phyloP scores from a whole-genome alignment of 1,140 invertebrate species.

The Bombyx mandarina region DNA sequence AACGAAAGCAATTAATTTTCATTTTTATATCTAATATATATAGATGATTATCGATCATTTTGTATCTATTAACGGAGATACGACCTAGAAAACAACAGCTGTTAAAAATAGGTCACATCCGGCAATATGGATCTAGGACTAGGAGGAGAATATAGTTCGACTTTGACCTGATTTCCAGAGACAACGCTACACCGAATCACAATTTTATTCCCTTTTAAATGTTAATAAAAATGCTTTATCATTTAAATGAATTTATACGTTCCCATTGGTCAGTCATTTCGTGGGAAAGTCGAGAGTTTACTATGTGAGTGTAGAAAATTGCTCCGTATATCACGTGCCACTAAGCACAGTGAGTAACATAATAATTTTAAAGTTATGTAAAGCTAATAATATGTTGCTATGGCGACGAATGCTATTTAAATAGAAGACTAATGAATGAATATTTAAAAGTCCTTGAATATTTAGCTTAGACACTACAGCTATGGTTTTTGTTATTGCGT shows the following conservation, averaged over 20 bases:
- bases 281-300: conserved; percentile 48
- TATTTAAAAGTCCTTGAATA: too few relatives aligned
- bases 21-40: too few relatives aligned
- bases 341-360: conserved; percentile 35
- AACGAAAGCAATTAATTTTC: too few relatives aligned
- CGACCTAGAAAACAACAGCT: neutral
- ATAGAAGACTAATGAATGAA: conserved; percentile 24
- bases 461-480: too few relatives aligned
- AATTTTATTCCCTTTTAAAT: neutral
- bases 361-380: conserved; percentile 56
- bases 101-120: conserved; percentile 4
- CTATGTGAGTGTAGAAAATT: conserved; percentile 14
- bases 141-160: conserved; percentile 11
- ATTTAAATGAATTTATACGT: conserved; percentile 31
- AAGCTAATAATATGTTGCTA: conserved; percentile 58
- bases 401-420: conserved; percentile 61
- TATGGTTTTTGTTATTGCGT: too few relatives aligned
- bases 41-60: too few relatives aligned
- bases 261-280: conserved; percentile 32
- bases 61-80: too few relatives aligned
- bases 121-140: neutral
- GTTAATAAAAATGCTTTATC: conserved; percentile 40
- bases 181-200: conserved; percentile 16
- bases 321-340: conserved; percentile 31
- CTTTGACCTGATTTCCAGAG: conserved; percentile 26